phyloP scores from a whole-genome alignment of 2,113 vertebrate species.

The Hemiprocne comata region DNA sequence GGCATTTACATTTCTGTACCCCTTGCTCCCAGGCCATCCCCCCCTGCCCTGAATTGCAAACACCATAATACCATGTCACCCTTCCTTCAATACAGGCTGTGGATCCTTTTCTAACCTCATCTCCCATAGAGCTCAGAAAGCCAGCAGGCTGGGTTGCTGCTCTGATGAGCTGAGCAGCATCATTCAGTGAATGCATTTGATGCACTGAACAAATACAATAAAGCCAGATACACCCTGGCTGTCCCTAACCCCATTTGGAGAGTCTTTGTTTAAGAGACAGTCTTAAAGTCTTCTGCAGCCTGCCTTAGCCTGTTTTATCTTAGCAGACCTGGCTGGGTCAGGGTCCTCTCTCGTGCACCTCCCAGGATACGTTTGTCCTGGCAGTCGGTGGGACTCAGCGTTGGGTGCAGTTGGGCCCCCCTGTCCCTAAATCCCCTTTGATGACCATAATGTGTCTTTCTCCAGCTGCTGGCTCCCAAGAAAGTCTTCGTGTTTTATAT shows the following conservation, averaged over 20 bases:
- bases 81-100: background rate
- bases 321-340: background rate
- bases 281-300: background rate
- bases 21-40: background rate
- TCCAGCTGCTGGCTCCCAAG: background rate
- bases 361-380: background rate
- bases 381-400: background rate
- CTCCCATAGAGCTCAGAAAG: background rate
- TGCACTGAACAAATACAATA: background rate
- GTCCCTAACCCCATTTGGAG: background rate
- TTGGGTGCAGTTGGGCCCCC: background rate
- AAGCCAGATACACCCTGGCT: background rate
- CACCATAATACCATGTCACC: fast-evolving
- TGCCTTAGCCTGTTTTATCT: background rate
- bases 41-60: background rate
- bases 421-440: background rate
- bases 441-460: fast-evolving
- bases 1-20: background rate
- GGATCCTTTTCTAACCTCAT: background rate
- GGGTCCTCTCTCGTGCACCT: fast-evolving
- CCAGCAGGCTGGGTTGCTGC: background rate
- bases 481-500: background rate
- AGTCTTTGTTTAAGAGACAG: background rate
- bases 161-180: background rate
- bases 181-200: background rate